Conservation (phyloP, 2,797 vertebrate genomes). For the Gymnoscopelus microlampas region DNA sequence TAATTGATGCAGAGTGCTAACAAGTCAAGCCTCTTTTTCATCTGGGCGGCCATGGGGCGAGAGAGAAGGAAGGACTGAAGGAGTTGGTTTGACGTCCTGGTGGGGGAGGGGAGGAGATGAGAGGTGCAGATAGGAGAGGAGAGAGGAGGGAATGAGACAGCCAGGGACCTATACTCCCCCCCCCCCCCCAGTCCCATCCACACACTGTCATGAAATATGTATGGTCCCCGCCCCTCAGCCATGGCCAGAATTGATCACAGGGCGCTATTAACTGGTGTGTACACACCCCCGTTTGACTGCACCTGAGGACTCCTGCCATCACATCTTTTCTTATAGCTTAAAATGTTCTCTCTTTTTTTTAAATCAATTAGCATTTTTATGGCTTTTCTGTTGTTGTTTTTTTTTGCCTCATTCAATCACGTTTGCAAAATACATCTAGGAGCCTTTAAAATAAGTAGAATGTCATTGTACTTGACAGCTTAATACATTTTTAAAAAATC, state of each 20-base stretch:
- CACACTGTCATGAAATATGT: slow-evolving; percentile 78
- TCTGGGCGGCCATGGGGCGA: slow-evolving; percentile 37
- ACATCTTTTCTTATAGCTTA: neutral
- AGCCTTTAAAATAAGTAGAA: no score
- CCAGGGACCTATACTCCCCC: neutral
- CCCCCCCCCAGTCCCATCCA: slow-evolving; percentile 33
- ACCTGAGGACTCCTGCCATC: slow-evolving; percentile 64
- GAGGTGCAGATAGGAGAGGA: slow-evolving; percentile 20
- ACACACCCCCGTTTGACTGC: slow-evolving; percentile 50
- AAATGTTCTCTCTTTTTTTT: no score
- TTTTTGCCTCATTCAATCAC: no score
- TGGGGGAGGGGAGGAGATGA: slow-evolving; percentile 11
- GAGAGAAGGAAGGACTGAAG: neutral
- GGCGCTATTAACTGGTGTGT: slow-evolving; percentile 48
- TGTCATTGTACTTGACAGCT: no score
- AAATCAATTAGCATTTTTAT: no score
- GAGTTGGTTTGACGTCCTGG: slow-evolving; percentile 3
- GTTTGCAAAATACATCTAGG: no score
- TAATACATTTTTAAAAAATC: no score
- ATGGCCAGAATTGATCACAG: slow-evolving; percentile 68
- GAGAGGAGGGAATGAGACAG: slow-evolving; percentile 34
- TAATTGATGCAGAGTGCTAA: slow-evolving; percentile 58
- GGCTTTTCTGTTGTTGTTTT: no score
- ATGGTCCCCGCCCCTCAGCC: slow-evolving; percentile 58
- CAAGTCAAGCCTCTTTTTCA: slow-evolving; percentile 73